These are phyloP conservation scores for Noctua janthina DNA, from an alignment of 2,888 invertebrate species.

Conservation along the genomic window DNA sequence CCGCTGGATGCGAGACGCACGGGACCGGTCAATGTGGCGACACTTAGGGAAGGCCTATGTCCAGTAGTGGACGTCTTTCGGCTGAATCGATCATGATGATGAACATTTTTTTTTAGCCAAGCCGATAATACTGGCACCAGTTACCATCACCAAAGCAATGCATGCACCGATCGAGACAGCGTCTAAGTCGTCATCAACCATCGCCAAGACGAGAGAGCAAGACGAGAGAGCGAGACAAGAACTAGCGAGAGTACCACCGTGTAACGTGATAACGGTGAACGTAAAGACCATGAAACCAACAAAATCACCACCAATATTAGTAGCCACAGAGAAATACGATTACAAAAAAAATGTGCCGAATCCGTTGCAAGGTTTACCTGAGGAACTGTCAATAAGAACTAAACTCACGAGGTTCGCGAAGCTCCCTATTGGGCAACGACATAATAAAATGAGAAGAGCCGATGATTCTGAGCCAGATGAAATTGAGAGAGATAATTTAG, in stretches of 20 bases:
- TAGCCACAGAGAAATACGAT: neutral
- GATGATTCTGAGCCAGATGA: neutral
- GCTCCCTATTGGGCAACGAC: constrained; percentile 29
- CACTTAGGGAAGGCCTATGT: too few species aligned
- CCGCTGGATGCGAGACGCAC: too few species aligned
- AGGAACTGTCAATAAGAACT: constrained; percentile 25
- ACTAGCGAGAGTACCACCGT: neutral
- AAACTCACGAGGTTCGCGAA: constrained; percentile 50
- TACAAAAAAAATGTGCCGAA: neutral
- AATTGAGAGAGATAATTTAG: neutral
- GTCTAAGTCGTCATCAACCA: neutral
- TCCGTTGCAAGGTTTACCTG: neutral
- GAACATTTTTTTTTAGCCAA: constrained; percentile 3
- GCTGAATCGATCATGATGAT: too few species aligned
- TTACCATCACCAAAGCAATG: neutral
- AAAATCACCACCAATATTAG: neutral
- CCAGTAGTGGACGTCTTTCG: too few species aligned
- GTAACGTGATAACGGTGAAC: constrained; percentile 45
- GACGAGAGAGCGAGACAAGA: neutral
- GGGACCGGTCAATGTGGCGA: too few species aligned
- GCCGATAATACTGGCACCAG: neutral
- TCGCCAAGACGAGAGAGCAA: neutral
- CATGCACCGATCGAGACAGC: accelerated
- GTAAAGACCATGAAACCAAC: constrained; percentile 18
- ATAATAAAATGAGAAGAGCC: neutral